phyloP scores from a whole-genome alignment of 2,113 vertebrate genomes.

The Gymnogyps californianus region DNA sequence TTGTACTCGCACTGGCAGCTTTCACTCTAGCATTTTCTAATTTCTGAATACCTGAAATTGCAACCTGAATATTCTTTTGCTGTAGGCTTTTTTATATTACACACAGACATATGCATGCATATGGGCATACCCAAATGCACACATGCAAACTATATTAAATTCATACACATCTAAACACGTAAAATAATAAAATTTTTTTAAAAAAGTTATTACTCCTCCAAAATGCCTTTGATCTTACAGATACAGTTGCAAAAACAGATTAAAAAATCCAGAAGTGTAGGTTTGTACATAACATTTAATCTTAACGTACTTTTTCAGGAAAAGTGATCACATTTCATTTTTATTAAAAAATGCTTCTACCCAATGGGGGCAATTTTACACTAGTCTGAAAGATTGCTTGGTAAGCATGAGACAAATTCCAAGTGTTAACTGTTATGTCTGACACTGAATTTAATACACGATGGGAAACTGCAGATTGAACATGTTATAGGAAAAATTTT shows the following conservation, averaged over 20 bases:
- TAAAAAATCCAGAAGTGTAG: background rate
- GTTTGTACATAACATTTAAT: background rate
- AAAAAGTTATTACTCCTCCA: background rate
- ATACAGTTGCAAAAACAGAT: background rate
- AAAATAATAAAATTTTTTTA: background rate
- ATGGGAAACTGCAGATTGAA: background rate
- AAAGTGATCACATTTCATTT: background rate
- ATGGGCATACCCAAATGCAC: background rate
- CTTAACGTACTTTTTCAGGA: background rate
- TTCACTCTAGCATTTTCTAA: background rate
- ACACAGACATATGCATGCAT: background rate
- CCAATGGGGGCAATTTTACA: background rate
- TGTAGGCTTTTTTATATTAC: background rate
- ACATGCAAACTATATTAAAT: background rate
- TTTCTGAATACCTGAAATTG: background rate
- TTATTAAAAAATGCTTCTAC: background rate
- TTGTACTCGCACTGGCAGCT: background rate
- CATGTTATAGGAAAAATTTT: background rate
- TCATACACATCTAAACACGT: background rate
- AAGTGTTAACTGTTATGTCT: background rate
- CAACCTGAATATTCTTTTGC: background rate
- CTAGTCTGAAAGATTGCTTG: background rate
- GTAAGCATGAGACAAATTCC: conserved; percentile 3
- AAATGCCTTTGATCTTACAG: background rate
- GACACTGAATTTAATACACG: background rate